Evolutionary conservation across 2,113 vertebrate genomes (phyloP).

Genomic region (Otocyon megalotis): DNA sequence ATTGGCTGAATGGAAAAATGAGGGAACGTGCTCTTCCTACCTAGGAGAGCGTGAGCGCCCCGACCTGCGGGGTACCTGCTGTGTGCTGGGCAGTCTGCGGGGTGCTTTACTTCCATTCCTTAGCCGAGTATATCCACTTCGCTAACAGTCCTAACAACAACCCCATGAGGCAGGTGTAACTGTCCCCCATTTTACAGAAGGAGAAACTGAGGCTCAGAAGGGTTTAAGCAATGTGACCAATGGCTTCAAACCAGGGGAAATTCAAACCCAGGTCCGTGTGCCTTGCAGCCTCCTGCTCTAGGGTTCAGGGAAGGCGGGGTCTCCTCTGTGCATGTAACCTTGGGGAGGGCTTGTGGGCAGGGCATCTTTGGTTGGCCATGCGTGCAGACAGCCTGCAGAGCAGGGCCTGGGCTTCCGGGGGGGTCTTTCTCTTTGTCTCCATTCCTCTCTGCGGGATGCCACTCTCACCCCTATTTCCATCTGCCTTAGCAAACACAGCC

Average conservation of each 20-base stretch:
- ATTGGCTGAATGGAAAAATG: no score
- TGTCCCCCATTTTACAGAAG: not conserved
- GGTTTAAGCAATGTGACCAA: not conserved
- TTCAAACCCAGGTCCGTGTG: not conserved
- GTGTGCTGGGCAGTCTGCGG: not conserved
- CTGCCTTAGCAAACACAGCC: not conserved
- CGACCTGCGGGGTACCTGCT: not conserved
- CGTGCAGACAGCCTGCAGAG: not conserved
- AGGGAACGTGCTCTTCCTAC: accelerated
- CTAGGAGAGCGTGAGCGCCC: not conserved
- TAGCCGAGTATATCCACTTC: accelerated
- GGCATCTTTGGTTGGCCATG: not conserved
- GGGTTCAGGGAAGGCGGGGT: not conserved
- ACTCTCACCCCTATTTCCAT: not conserved
- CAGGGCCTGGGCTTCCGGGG: not conserved
- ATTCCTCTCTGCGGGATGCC: not conserved
- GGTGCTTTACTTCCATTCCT: not conserved
- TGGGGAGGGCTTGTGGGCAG: accelerated
- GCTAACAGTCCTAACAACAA: not conserved
- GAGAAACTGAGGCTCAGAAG: not conserved
- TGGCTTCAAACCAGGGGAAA: not conserved
- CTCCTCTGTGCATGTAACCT: not conserved
- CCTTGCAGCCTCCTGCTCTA: not conserved
- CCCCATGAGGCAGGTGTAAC: not conserved
- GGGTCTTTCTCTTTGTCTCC: no score